Evolutionary conservation across 2,888 invertebrate species (phyloP).

Genomic region (Drosophila ustulata): DNA sequence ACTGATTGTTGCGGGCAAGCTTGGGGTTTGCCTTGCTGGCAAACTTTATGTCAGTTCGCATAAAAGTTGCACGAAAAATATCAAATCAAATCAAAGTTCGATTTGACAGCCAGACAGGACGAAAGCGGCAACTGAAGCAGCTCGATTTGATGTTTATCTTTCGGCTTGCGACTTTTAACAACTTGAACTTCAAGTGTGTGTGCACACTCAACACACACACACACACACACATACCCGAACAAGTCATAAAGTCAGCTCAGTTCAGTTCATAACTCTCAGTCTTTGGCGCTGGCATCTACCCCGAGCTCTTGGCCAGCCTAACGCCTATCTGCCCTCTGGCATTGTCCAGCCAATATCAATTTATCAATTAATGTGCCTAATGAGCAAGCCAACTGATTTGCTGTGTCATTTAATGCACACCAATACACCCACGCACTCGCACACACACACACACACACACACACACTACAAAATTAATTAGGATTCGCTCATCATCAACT

Average conservation of each 20-base stretch:
- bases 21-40: constrained; percentile 18
- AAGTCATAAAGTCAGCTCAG: constrained; percentile 35
- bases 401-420: constrained; percentile 74
- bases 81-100: constrained; percentile 78
- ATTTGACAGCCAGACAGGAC: constrained; percentile 74
- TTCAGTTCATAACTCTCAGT: constrained; percentile 39
- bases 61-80: constrained; percentile 67
- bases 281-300: background rate
- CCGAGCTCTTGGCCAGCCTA: constrained; percentile 8
- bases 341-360: constrained; percentile 70
- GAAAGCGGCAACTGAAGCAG: background rate
- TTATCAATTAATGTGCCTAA: constrained; percentile 76
- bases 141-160: constrained; percentile 45
- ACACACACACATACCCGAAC: constrained; percentile 10
- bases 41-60: constrained; percentile 71
- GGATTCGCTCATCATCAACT: constrained; percentile 69
- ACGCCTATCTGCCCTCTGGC: constrained; percentile 16
- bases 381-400: constrained; percentile 73
- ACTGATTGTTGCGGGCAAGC: constrained; percentile 63
- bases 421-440: constrained; percentile 5
- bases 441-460: background rate
- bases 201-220: constrained; percentile 33
- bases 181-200: constrained; percentile 63
- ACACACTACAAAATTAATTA: constrained; percentile 70
- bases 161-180: constrained; percentile 53